Percentiles rank a stretch among this genome's conserved stretches.
phyloP scores from a whole-genome alignment of 2,113 vertebrate species.

The Rhinogobius similis region DNA sequence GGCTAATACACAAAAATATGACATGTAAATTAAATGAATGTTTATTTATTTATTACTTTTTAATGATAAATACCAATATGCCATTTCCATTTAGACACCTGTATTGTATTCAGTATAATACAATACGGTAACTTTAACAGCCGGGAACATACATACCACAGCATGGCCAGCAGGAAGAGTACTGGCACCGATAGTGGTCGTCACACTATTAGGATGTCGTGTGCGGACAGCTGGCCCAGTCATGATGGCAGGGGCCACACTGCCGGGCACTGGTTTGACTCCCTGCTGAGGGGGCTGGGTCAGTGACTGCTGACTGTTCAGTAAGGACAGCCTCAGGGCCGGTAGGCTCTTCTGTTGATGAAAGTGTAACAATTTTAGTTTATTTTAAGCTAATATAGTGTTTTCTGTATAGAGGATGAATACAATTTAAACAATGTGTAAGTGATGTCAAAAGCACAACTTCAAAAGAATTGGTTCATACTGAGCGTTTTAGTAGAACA shows the following conservation, averaged over 20 bases:
- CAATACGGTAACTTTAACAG: background rate
- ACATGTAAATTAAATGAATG: background rate
- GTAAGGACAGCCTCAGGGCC: slow-evolving; percentile 84
- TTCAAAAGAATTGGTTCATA: slow-evolving; percentile 9
- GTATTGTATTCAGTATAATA: background rate
- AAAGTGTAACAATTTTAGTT: slow-evolving; percentile 39
- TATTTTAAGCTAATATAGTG: background rate
- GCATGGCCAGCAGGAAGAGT: slow-evolving; percentile 66
- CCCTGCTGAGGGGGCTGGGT: slow-evolving; percentile 77
- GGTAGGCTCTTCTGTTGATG: slow-evolving; percentile 86
- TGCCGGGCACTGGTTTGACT: slow-evolving; percentile 72
- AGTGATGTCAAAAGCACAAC: background rate
- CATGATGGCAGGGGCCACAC: slow-evolving; percentile 72
- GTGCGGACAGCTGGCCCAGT: slow-evolving; percentile 78
- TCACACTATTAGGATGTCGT: slow-evolving; percentile 83
- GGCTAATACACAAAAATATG: no score
- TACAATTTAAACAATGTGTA: background rate
- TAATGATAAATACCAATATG: background rate
- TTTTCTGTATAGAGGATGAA: background rate
- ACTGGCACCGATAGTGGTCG: slow-evolving; percentile 65
- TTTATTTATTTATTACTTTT: no score
- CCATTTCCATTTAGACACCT: background rate
- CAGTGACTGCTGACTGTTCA: slow-evolving; percentile 85
- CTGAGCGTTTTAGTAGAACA: slow-evolving; percentile 54
- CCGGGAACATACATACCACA: slow-evolving; percentile 75